Conservation (phyloP, 2,797 vertebrate genomes). For the Diplodus puntazzo region DNA sequence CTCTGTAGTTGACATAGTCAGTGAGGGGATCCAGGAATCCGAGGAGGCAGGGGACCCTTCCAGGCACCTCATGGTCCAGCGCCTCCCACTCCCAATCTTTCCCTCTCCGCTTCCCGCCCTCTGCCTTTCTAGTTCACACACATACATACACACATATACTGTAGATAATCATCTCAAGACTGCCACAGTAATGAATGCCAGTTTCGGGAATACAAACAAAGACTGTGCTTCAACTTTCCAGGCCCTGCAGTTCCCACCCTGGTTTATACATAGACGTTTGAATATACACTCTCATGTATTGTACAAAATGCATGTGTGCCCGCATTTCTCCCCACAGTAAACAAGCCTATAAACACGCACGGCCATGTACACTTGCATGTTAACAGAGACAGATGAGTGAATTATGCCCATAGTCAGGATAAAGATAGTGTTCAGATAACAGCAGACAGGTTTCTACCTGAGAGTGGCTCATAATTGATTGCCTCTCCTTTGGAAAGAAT, state of each 20-base stretch:
- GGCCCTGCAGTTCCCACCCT: slow-evolving; percentile 20
- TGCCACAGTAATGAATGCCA: slow-evolving; percentile 56
- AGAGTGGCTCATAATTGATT: slow-evolving; percentile 50
- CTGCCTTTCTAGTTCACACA: slow-evolving; percentile 29
- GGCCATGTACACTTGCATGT: slow-evolving; percentile 16
- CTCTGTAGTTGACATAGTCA: slow-evolving; percentile 68
- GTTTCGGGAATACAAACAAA: slow-evolving; percentile 58
- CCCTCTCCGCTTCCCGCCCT: slow-evolving; percentile 11
- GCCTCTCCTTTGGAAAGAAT: slow-evolving; percentile 71
- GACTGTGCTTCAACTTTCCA: slow-evolving; percentile 33
- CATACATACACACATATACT: slow-evolving; percentile 20
- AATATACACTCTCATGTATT: slow-evolving; percentile 10
- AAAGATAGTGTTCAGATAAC: slow-evolving; percentile 44
- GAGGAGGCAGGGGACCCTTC: slow-evolving; percentile 54
- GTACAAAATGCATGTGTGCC: not conserved
- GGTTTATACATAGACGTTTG: slow-evolving; percentile 7
- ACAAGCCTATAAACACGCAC: slow-evolving; percentile 11
- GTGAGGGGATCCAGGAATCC: slow-evolving; percentile 61
- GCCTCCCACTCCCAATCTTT: slow-evolving; percentile 29
- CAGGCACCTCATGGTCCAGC: slow-evolving; percentile 48
- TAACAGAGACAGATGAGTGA: slow-evolving; percentile 22
- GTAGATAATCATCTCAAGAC: slow-evolving; percentile 67
- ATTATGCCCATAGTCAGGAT: not conserved
- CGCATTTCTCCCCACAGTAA: not conserved
- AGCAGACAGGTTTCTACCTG: slow-evolving; percentile 61